These are phyloP conservation scores for Hedya salicella DNA, from an alignment of 2,888 invertebrate species.

Conservation along the genomic window DNA sequence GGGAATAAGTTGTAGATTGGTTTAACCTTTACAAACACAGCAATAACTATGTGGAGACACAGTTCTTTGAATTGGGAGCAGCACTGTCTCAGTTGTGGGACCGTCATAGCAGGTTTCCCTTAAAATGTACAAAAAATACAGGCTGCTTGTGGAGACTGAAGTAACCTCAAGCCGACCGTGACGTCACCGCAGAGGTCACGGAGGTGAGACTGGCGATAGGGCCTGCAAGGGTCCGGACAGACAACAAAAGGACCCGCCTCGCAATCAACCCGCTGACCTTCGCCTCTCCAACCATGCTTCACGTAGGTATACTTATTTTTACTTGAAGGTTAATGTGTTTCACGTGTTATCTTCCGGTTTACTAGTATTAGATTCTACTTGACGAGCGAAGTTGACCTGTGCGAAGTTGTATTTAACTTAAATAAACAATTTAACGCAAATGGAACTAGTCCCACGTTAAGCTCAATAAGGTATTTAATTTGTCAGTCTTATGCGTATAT, in stretches of 20 bases:
- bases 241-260: conserved; percentile 24
- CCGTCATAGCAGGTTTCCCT: too few species aligned
- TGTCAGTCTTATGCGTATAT: too few species aligned
- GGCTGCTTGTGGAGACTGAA: not conserved
- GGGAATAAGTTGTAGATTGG: too few species aligned
- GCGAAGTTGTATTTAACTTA: not conserved
- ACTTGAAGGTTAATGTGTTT: conserved; percentile 15
- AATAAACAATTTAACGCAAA: too few species aligned
- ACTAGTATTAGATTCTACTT: not conserved
- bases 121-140: not conserved
- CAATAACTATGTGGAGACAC: too few species aligned
- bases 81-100: too few species aligned
- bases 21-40: too few species aligned
- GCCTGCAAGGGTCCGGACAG: not conserved
- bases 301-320: conserved; percentile 4
- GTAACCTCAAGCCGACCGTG: not conserved
- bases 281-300: not conserved
- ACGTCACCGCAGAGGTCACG: conserved; percentile 5
- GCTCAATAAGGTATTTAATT: too few species aligned
- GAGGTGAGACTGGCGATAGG: not conserved
- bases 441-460: too few species aligned
- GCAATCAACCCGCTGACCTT: conserved; percentile 27
- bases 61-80: too few species aligned
- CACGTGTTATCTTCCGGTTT: conserved; percentile 18
- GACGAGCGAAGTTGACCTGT: too few species aligned